phyloP scores from a whole-genome alignment of 2,888 invertebrate species.

The Drepanosiphum platanoidis region DNA sequence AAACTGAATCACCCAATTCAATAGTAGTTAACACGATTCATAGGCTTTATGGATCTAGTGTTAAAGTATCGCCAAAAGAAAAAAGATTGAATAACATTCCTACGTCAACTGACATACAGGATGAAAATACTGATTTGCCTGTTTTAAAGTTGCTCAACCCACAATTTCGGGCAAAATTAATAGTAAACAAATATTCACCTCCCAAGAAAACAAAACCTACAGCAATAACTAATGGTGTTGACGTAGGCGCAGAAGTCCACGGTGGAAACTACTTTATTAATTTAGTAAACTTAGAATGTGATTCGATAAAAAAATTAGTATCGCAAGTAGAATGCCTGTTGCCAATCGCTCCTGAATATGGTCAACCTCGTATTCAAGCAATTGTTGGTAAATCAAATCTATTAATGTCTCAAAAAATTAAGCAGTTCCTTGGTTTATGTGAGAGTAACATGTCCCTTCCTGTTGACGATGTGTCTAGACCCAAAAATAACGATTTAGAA shows the following conservation, averaged over 20 bases:
- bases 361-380: slow-evolving; percentile 54
- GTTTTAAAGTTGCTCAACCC: slow-evolving; percentile 57
- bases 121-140: slow-evolving; percentile 54
- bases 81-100: slow-evolving; percentile 59
- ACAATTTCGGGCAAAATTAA: slow-evolving; percentile 54
- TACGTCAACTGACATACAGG: slow-evolving; percentile 37
- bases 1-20: slow-evolving; percentile 51
- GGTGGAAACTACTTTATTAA: slow-evolving; percentile 52
- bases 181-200: slow-evolving; percentile 32
- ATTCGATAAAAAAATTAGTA: slow-evolving; percentile 53
- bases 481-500: slow-evolving; percentile 57
- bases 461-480: slow-evolving; percentile 50
- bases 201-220: slow-evolving; percentile 28
- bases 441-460: slow-evolving; percentile 46
- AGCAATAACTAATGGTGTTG: not conserved
- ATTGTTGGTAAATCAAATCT: slow-evolving; percentile 58
- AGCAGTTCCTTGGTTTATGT: slow-evolving; percentile 58
- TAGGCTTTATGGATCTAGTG: slow-evolving; percentile 57
- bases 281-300: slow-evolving; percentile 59
- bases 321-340: slow-evolving; percentile 48
- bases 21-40: slow-evolving; percentile 54
- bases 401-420: slow-evolving; percentile 58
- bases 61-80: slow-evolving; percentile 50
- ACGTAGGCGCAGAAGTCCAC: slow-evolving; percentile 17
- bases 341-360: slow-evolving; percentile 55